Conservation (phyloP, 2,113 vertebrate genomes). For the Ciconia stormi region DNA sequence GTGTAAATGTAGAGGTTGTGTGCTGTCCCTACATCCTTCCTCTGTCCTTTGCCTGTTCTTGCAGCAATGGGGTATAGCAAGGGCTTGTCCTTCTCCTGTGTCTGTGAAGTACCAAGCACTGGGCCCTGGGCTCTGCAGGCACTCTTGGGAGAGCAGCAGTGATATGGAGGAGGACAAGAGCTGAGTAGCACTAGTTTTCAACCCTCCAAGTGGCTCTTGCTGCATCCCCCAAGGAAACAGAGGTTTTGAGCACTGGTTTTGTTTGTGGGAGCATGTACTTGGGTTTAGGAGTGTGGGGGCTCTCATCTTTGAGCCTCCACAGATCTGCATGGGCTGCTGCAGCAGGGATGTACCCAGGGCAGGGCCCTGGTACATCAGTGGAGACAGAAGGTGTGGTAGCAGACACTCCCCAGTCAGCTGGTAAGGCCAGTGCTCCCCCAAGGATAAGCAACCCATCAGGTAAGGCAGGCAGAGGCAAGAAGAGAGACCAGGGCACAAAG, state of each 20-base stretch:
- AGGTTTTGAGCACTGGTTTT: not conserved
- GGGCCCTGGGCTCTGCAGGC: not conserved
- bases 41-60: not conserved
- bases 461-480: not conserved
- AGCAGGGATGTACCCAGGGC: not conserved
- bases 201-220: not conserved
- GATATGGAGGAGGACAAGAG: not conserved
- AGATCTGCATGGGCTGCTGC: not conserved
- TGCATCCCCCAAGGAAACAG: not conserved
- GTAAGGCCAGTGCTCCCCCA: not conserved
- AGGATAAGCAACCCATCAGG: not conserved
- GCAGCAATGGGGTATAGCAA: not conserved
- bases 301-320: not conserved
- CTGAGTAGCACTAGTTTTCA: not conserved
- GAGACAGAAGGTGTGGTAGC: not conserved
- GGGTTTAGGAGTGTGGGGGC: not conserved
- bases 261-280: not conserved
- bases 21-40: not conserved
- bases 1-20: not conserved
- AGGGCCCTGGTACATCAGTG: not conserved
- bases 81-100: not conserved
- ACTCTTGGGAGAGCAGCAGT: not conserved
- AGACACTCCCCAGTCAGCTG: not conserved
- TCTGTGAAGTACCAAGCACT: not conserved
- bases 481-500: not conserved